Evolutionary conservation across 2,888 invertebrate genomes (phyloP), one percentile per base, ranked within the genome.

Genomic region (Incurvaria masculella): DNA sequence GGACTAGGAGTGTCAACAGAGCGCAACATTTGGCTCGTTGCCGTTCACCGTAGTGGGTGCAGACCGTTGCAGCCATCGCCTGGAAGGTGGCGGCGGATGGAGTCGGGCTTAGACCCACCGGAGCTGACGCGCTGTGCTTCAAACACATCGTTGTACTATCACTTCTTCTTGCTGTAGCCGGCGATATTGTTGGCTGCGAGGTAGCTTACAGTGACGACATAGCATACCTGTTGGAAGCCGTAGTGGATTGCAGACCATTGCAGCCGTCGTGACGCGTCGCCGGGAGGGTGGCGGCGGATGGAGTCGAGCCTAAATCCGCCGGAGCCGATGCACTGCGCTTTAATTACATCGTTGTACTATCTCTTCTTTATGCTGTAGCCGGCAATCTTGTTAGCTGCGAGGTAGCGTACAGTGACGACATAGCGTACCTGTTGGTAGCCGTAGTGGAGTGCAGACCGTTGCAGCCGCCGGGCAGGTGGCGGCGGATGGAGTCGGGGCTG

Each of bases 171-270:
- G 60, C 81, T 81, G 50, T 85, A 79, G 6, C 85, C 83, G 52
- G 84, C 81, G 56, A 89, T 89, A 75, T 91, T 91, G 68, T 88
- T 88, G 16, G 90, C 88, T 1, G 91, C 91, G 48, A 91, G 66
- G 64, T 93, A n/a, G n/a, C n/a, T n/a, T n/a, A n/a, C n/a, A n/a
- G n/a, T n/a, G n/a, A n/a, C n/a, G n/a, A 39, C 5, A 2, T 6
- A n/a, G 42, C 21, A 50, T 62, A 82, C 87, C 87, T 80, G 60
- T 88, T 88, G 39, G 89, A 88, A 4, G 88, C 87, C 11, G 86
- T 83, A 33, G 87, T 88, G 4, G 87, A 82, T 63, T 91, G 90
- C 33, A 92, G 69, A 6, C 92, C 92, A 69, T 92, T 93, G 61
- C 91, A 91, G 2, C 89, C 88, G n/a, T n/a, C n/a, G n/a, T n/a